A percentile compares a stretch with the other conserved stretches of the same genome.
Evolutionary conservation across 2,113 vertebrate species (phyloP).

Genomic region (Mustela nigripes): DNA sequence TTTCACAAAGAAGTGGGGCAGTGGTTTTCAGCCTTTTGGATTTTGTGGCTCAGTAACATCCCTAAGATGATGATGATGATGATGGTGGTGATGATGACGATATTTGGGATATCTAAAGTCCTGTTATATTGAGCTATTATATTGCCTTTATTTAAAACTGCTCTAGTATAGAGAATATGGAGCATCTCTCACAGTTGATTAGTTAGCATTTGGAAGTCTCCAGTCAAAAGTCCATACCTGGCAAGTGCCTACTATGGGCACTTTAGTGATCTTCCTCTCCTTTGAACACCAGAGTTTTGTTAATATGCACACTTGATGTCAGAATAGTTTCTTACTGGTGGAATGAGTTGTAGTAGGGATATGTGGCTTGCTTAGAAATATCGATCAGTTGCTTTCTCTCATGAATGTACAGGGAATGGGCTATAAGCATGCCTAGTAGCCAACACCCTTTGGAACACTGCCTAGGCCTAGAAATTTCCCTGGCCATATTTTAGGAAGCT

Average conservation of each 20-base stretch:
- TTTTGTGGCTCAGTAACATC: background rate
- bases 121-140: background rate
- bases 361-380: background rate
- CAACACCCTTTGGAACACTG: background rate
- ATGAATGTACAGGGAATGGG: background rate
- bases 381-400: background rate
- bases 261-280: conserved; percentile 11
- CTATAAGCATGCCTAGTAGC: rapidly evolving
- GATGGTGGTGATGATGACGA: background rate
- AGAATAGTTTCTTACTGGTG: background rate
- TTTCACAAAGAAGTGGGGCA: background rate
- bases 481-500: background rate
- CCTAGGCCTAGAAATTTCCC: background rate
- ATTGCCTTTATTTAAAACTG: background rate
- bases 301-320: background rate
- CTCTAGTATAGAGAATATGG: background rate
- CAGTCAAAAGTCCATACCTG: conserved; percentile 16
- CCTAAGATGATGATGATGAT: background rate
- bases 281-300: background rate
- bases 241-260: background rate
- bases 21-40: background rate
- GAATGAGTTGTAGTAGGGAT: background rate
- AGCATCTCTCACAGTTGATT: background rate
- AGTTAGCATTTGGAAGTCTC: conserved; percentile 8
- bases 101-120: background rate